Percentiles rank a stretch among this genome's conserved stretches.
phyloP scores from a whole-genome alignment of 1,140 invertebrate genomes.

The Platorchestia sp. region DNA sequence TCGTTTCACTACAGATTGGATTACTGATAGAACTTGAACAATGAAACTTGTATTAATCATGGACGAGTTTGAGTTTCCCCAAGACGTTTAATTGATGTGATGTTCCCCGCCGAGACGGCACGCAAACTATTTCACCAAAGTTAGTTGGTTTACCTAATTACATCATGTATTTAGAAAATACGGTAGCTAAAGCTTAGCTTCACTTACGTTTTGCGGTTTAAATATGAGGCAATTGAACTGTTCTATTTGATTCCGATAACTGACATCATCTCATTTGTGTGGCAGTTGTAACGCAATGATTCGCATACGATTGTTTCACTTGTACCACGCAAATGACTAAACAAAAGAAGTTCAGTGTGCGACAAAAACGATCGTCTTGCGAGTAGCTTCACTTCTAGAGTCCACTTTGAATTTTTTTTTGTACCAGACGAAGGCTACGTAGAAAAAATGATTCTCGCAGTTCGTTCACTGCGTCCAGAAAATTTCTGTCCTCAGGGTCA shows the following conservation, averaged over 20 bases:
- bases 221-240: not conserved
- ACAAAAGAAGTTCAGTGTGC: not conserved
- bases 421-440: no score
- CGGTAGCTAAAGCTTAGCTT: no score
- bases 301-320: not conserved
- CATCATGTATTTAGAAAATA: no score
- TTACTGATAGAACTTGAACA: not conserved
- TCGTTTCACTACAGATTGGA: not conserved
- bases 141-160: no score
- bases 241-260: not conserved
- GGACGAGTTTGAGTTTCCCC: not conserved
- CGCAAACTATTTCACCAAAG: no score
- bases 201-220: not conserved
- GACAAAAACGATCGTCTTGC: not conserved
- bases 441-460: not conserved
- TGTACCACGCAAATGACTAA: not conserved
- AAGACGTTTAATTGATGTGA: no score
- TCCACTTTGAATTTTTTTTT: no score
- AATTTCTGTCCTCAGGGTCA: not conserved
- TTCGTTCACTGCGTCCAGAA: no score
- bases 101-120: no score
- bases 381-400: not conserved
- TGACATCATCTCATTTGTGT: not conserved
- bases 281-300: no score
- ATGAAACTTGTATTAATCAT: not conserved